These are phyloP conservation scores for Solea solea DNA, from an alignment of 2,113 vertebrate species.

Conservation along the genomic window DNA sequence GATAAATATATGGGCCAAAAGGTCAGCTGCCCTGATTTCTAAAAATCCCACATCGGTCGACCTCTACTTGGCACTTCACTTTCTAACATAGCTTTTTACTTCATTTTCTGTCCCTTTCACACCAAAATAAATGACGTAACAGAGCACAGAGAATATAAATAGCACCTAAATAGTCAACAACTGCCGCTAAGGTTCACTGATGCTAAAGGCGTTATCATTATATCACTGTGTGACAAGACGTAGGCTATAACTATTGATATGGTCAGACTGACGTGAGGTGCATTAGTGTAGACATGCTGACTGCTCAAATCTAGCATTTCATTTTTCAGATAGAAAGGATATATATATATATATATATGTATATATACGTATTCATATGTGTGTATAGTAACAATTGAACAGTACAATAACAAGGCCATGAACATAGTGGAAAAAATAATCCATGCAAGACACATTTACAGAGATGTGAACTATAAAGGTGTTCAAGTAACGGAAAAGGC, in stretches of 20 bases:
- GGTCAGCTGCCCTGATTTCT: no score
- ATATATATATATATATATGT: conserved; percentile 49
- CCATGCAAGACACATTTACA: conserved; percentile 70
- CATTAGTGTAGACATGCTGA: conserved; percentile 68
- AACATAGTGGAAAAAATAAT: conserved; percentile 63
- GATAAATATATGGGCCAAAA: no score
- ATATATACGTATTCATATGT: conserved; percentile 27
- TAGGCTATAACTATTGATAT: conserved; percentile 53
- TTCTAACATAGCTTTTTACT: neutral
- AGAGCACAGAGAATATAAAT: conserved; percentile 55
- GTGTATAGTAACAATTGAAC: conserved; percentile 60
- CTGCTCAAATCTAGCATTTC: conserved; percentile 63
- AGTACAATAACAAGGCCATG: conserved; percentile 72
- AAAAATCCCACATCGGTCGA: no score
- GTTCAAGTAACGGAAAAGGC: conserved; percentile 71
- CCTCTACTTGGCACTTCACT: no score
- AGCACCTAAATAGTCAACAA: conserved; percentile 67
- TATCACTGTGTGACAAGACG: conserved; percentile 54
- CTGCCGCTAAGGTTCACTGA: conserved; percentile 56
- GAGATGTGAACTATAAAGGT: conserved; percentile 64
- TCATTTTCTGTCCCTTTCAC: conserved; percentile 1
- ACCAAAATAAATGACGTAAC: conserved; percentile 40
- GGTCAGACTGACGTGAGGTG: conserved; percentile 55
- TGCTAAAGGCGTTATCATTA: conserved; percentile 58
- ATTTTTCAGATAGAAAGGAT: conserved; percentile 58